Percentiles rank a stretch among this genome's conserved stretches.
Evolutionary conservation across 2,113 vertebrate species (phyloP).

Genomic region (Nanorana parkeri): DNA sequence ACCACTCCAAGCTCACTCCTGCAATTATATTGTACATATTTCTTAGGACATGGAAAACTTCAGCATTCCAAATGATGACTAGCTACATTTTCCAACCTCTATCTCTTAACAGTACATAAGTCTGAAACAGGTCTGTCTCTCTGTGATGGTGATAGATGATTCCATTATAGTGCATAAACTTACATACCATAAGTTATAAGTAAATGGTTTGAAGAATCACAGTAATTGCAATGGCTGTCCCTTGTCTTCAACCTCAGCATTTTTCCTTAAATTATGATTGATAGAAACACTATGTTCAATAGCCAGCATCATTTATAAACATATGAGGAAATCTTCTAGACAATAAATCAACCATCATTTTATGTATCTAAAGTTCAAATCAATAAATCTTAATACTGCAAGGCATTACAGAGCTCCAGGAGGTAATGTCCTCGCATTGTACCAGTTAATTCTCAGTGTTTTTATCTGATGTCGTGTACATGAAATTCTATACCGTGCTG

Average conservation of each 20-base stretch:
- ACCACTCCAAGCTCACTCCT: no score
- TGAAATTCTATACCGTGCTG: no score
- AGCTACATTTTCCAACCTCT: background rate
- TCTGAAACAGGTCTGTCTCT: background rate
- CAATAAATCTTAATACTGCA: background rate
- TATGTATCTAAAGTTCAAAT: background rate
- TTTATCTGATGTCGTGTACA: no score
- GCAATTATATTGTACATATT: no score
- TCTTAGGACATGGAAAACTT: background rate
- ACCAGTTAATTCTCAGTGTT: background rate
- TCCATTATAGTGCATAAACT: background rate
- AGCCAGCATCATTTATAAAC: background rate
- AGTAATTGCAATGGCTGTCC: background rate
- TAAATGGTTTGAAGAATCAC: background rate
- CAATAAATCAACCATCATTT: background rate
- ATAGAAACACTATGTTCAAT: background rate
- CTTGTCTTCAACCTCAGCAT: background rate
- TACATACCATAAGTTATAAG: background rate
- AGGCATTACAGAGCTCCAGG: background rate
- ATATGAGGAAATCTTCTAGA: background rate
- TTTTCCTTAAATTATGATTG: background rate
- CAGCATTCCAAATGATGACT: background rate
- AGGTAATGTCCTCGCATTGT: background rate
- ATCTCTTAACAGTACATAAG: background rate
- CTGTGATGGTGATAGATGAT: background rate